A percentile compares a stretch with the other conserved stretches of the same genome.
Conservation (phyloP, 2,888 invertebrate species). For the Acutogordius australiensis region DNA sequence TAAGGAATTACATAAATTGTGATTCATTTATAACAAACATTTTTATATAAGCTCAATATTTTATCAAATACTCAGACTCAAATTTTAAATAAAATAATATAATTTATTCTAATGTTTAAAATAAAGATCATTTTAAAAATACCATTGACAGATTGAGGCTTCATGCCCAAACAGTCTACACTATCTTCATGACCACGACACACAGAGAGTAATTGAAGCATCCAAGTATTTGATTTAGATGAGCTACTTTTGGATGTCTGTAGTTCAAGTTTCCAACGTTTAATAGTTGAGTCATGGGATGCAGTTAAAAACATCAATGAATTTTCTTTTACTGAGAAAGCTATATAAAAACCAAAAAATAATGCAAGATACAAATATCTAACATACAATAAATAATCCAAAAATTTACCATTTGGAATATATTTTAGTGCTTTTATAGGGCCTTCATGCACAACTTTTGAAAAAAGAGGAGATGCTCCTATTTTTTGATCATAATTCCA, state of each 20-base stretch:
- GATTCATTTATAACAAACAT: too few relatives aligned
- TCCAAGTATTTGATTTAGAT: constrained; percentile 19
- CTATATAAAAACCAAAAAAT: too few relatives aligned
- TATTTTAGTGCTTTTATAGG: neutral
- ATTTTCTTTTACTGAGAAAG: too few relatives aligned
- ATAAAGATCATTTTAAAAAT: too few relatives aligned
- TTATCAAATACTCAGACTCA: too few relatives aligned
- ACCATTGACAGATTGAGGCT: too few relatives aligned
- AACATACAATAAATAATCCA: too few relatives aligned
- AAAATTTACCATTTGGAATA: too few relatives aligned
- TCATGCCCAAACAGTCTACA: constrained; percentile 54
- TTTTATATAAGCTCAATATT: too few relatives aligned
- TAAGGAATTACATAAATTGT: neutral
- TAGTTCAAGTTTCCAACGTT: constrained; percentile 19
- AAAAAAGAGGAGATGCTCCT: neutral
- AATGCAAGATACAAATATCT: too few relatives aligned
- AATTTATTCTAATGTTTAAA: too few relatives aligned
- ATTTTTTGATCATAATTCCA: neutral
- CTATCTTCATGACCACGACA: constrained; percentile 70
- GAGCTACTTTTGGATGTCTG: neutral
- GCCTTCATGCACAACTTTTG: neutral
- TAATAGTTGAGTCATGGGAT: constrained; percentile 23
- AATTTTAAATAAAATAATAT: too few relatives aligned
- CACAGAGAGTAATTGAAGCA: constrained; percentile 35
- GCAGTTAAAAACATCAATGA: neutral